Conservation (phyloP, 2,797 vertebrate genomes). For the Argyrosomus regius region DNA sequence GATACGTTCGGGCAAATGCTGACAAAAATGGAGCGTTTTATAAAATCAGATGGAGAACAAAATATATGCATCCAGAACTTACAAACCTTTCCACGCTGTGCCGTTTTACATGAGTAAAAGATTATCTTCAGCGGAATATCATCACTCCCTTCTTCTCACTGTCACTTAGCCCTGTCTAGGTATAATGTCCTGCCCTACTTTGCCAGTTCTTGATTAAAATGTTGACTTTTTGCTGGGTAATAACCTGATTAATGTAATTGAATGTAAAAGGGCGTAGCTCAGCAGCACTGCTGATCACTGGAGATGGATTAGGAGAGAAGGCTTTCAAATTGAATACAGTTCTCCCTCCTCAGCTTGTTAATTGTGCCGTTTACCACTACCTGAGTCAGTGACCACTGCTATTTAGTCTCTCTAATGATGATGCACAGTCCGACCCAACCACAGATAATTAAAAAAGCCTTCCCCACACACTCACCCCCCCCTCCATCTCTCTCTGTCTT, state of each 20-base stretch:
- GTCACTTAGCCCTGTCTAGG: conserved; percentile 74
- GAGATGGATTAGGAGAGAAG: conserved; percentile 99
- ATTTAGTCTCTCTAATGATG: conserved; percentile 99
- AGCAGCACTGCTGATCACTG: conserved; percentile 96
- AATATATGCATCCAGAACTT: conserved; percentile 3
- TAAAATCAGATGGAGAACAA: conserved; percentile 38
- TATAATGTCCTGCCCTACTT: conserved; percentile 80
- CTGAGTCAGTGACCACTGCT: conserved; percentile 99
- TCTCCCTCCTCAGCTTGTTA: conserved; percentile 96
- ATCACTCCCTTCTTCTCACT: conserved; percentile 60
- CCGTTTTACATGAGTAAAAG: conserved; percentile 40
- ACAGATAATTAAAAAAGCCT: conserved; percentile 97
- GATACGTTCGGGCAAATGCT: conserved; percentile 9
- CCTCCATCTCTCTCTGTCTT: conserved; percentile 81
- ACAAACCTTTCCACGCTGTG: conserved; percentile 22
- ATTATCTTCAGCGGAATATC: conserved; percentile 57
- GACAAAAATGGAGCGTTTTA: conserved; percentile 9
- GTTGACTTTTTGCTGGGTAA: conserved; percentile 99
- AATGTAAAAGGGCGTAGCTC: conserved; percentile 98
- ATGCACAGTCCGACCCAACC: conserved; percentile 97
- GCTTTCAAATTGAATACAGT: conserved; percentile 99
- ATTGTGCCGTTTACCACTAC: conserved; percentile 99
- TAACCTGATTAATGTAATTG: conserved; percentile 99
- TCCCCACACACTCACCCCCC: conserved; percentile 71
- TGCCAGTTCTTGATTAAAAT: conserved; percentile 98